A percentile compares a stretch with the other conserved stretches of the same genome.
Evolutionary conservation across 2,888 invertebrate species (phyloP).

Genomic region (Euzetes globulus): DNA sequence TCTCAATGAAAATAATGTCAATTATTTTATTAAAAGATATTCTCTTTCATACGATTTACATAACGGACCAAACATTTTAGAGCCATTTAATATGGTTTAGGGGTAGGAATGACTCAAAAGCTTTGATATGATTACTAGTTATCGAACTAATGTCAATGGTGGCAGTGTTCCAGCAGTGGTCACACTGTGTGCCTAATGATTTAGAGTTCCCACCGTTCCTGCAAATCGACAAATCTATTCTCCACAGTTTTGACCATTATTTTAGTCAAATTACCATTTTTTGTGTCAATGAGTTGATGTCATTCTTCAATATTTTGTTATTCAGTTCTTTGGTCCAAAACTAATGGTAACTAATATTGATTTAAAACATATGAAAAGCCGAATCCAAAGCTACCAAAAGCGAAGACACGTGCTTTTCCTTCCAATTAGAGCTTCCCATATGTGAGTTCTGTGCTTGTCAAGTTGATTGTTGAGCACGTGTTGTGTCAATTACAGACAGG

Average conservation of each 20-base stretch:
- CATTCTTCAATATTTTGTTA: neutral
- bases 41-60: neutral
- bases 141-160: neutral
- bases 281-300: conserved; percentile 13
- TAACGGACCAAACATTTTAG: neutral
- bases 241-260: neutral
- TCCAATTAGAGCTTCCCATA: neutral
- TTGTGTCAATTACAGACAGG: conserved; percentile 15
- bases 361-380: neutral
- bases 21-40: conserved; percentile 1
- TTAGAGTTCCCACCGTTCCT: conserved; percentile 12
- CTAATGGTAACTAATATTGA: conserved; percentile 6
- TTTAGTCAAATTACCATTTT: conserved; percentile 13
- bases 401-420: conserved; percentile 16
- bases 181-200: conserved; percentile 29
- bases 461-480: conserved; percentile 4
- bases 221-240: conserved; percentile 1
- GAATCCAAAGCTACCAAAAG: neutral
- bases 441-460: neutral
- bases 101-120: neutral
- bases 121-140: conserved; percentile 22
- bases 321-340: neutral
- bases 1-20: neutral
- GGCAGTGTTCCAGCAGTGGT: conserved; percentile 15
- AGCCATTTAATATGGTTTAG: neutral